Evolutionary conservation across 2,797 vertebrate genomes (phyloP).

Genomic region (Scarus forsteni): DNA sequence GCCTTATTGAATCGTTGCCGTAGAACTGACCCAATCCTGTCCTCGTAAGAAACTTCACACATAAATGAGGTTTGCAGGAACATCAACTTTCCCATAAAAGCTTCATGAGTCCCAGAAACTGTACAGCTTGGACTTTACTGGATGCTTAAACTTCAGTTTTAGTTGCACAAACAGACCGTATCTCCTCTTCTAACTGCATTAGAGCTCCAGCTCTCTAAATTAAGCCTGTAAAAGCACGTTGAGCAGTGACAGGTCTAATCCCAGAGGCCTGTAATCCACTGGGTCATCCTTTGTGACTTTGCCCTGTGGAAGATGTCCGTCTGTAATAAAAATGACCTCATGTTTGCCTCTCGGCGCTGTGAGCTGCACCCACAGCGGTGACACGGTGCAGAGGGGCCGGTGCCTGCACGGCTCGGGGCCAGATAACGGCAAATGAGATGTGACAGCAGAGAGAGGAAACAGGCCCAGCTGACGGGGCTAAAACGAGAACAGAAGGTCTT

Average conservation of each 20-base stretch:
- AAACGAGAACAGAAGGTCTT: slow-evolving; percentile 68
- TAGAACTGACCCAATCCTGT: no score
- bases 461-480: slow-evolving; percentile 73
- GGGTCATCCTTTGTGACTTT: slow-evolving; percentile 77
- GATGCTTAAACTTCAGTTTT: no score
- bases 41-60: no score
- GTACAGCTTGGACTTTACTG: no score
- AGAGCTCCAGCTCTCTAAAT: slow-evolving; percentile 1
- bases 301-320: slow-evolving; percentile 77
- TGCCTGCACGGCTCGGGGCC: slow-evolving; percentile 72
- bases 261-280: slow-evolving; percentile 38
- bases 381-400: slow-evolving; percentile 59
- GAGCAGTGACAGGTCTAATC: slow-evolving; percentile 21
- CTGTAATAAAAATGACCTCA: slow-evolving; percentile 77
- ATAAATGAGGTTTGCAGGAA: no score
- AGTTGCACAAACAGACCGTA: no score
- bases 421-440: slow-evolving; percentile 76
- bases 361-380: slow-evolving; percentile 63
- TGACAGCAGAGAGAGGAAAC: slow-evolving; percentile 83
- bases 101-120: no score
- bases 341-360: slow-evolving; percentile 61
- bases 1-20: no score
- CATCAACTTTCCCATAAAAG: no score
- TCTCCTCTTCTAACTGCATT: no score
- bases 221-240: slow-evolving; percentile 2